Percentiles rank a stretch among this genome's conserved stretches.
Conservation (phyloP, 2,888 invertebrate species). For the Apodemia zela region DNA sequence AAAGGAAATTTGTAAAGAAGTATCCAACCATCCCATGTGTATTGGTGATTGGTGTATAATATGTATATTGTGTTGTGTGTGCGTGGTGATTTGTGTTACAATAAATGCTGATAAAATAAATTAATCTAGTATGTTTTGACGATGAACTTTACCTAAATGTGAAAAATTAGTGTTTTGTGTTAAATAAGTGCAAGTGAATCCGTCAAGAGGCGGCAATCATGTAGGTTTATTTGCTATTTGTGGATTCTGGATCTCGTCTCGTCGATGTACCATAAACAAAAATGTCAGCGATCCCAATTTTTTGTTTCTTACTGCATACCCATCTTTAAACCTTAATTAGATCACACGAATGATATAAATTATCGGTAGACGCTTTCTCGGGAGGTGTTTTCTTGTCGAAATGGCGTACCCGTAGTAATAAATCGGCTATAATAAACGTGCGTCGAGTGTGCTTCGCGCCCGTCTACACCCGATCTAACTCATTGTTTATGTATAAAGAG, state of each 20-base stretch:
- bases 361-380: slow-evolving; percentile 69
- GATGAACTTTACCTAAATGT: slow-evolving; percentile 77
- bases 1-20: slow-evolving; percentile 44
- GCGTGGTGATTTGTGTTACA: slow-evolving; percentile 80
- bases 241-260: slow-evolving; percentile 75
- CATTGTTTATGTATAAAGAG: slow-evolving; percentile 80
- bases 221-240: slow-evolving; percentile 78
- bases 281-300: slow-evolving; percentile 81
- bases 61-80: slow-evolving; percentile 79
- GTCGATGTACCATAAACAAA: slow-evolving; percentile 81
- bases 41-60: slow-evolving; percentile 48
- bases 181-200: slow-evolving; percentile 76
- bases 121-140: slow-evolving; percentile 71
- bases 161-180: slow-evolving; percentile 72
- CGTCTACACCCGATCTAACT: slow-evolving; percentile 76
- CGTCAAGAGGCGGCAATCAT: slow-evolving; percentile 79
- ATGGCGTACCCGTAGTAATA: slow-evolving; percentile 59
- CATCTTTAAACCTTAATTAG: slow-evolving; percentile 74
- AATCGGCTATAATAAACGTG: slow-evolving; percentile 76
- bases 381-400: slow-evolving; percentile 47
- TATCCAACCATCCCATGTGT: slow-evolving; percentile 51
- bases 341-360: slow-evolving; percentile 77
- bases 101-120: slow-evolving; percentile 76
- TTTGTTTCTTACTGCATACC: slow-evolving; percentile 78
- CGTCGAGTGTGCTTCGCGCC: slow-evolving; percentile 70